phyloP scores from a whole-genome alignment of 2,113 vertebrate species.

The Halichoeres trimaculatus region DNA sequence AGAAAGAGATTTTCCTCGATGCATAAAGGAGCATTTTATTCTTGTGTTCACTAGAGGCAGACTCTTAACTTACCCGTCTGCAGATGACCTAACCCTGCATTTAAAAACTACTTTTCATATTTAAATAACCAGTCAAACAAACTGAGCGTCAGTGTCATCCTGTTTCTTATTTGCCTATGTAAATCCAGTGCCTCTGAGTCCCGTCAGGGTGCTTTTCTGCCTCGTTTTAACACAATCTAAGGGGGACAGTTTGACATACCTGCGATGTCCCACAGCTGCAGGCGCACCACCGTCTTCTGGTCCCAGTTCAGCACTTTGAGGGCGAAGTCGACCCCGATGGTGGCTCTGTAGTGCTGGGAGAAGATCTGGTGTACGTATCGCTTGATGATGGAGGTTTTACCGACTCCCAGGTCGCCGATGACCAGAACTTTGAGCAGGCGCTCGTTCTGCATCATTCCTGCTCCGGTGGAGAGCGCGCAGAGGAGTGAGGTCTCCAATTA shows the following conservation, averaged over 20 bases:
- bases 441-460: slow-evolving; percentile 75
- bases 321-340: slow-evolving; percentile 86
- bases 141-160: no score
- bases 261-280: slow-evolving; percentile 87
- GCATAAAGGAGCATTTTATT: neutral
- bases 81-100: no score
- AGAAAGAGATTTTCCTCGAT: neutral
- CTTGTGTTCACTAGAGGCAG: neutral
- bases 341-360: slow-evolving; percentile 86
- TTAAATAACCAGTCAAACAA: no score
- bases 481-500: slow-evolving; percentile 24
- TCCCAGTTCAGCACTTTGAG: slow-evolving; percentile 84
- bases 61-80: no score
- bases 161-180: neutral
- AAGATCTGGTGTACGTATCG: slow-evolving; percentile 86
- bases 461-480: neutral
- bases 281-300: slow-evolving; percentile 77
- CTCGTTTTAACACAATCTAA: no score
- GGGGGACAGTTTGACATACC: no score
- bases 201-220: no score
- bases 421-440: slow-evolving; percentile 85
- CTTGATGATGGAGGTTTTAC: slow-evolving; percentile 85
- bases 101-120: no score
- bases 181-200: no score
- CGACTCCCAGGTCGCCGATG: slow-evolving; percentile 84